Evolutionary conservation across 2,888 invertebrate genomes (phyloP).

Genomic region (Troides oblongomaculatus): DNA sequence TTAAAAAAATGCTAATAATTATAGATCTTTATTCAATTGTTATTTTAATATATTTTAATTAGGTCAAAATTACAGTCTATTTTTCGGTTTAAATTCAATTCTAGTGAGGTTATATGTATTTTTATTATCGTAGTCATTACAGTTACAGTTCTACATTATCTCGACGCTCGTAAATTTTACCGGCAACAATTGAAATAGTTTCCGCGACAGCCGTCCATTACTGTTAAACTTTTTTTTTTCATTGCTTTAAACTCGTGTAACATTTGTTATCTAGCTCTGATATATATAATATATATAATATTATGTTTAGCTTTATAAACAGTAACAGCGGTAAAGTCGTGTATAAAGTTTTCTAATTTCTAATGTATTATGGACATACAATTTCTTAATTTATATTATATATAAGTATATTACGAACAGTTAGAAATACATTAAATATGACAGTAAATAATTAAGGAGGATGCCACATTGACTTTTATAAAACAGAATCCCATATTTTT

Average conservation of each 20-base stretch:
- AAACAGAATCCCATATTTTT: background rate
- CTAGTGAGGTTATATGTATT: background rate
- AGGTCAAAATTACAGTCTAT: background rate
- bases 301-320: background rate
- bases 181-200: slow-evolving; percentile 21
- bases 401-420: background rate
- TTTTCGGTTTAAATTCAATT: background rate
- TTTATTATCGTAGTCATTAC: background rate
- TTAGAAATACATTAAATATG: background rate
- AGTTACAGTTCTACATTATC: background rate
- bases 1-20: too few species aligned
- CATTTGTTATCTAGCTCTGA: background rate
- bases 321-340: background rate
- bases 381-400: background rate
- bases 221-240: slow-evolving; percentile 8
- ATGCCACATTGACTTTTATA: background rate
- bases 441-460: too few species aligned
- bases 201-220: slow-evolving; percentile 20
- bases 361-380: background rate
- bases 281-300: background rate
- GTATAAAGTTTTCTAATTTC: background rate
- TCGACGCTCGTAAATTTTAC: slow-evolving; percentile 15
- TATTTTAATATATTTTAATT: background rate
- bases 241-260: background rate
- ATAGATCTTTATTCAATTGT: background rate